Conservation (phyloP, 2,888 invertebrate species). For the Mesorhabditis spiculigera region DNA sequence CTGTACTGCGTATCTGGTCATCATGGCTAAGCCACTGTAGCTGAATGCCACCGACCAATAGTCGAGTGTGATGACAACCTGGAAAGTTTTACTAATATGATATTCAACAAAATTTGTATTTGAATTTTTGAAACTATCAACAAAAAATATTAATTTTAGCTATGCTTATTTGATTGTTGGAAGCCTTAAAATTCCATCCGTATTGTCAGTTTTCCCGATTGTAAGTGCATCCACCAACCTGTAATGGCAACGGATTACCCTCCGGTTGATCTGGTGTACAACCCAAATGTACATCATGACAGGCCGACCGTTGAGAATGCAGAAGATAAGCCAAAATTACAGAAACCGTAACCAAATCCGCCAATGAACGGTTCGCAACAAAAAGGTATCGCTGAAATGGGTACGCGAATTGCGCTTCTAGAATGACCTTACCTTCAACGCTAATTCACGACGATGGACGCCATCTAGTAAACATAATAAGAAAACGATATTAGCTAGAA, state of each 20-base stretch:
- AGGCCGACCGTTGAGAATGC: background rate
- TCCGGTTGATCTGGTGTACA: background rate
- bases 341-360: background rate
- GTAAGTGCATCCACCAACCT: background rate
- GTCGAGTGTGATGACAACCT: slow-evolving; percentile 33
- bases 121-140: no score
- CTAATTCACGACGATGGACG: background rate
- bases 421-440: background rate
- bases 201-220: background rate
- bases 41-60: slow-evolving; percentile 37
- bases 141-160: no score
- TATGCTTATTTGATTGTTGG: no score
- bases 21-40: slow-evolving; percentile 35
- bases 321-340: background rate
- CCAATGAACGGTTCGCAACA: background rate
- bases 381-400: background rate
- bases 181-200: background rate
- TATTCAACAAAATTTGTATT: no score
- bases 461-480: background rate
- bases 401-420: background rate
- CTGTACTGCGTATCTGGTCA: slow-evolving; percentile 40
- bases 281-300: slow-evolving; percentile 2
- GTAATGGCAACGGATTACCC: background rate
- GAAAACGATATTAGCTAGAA: background rate
- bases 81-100: background rate